Evolutionary conservation across 1,140 invertebrate species (phyloP), one percentile per base, ranked within the genome.

Genomic region (Drosophila micromelanica): DNA sequence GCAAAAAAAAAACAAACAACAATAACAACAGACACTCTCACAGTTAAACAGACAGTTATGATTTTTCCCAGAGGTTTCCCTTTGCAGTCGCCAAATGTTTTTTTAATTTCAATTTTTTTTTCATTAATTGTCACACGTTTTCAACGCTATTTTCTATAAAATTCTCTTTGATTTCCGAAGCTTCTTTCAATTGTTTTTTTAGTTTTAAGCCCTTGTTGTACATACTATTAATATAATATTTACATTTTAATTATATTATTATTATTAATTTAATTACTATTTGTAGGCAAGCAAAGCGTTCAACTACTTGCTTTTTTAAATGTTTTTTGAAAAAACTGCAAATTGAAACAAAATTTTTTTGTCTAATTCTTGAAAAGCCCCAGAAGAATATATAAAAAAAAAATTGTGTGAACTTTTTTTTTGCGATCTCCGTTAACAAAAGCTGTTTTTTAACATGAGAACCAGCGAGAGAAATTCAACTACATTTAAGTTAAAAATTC

Each of bases 281-380:
- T 65, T 45, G 40, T 85, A 86, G 63, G 51, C 43, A 40, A 87
- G 78, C 78, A 76, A 81, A 67, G 49, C 57, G 71, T 73, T 73
- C 64, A 62, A 81, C 82, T 78, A 82, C 78, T 81, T 73, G 74
- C 82, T 76, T 81, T 87, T 72, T 62, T 23, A 64, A 63, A 81
- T 89, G 84, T 89, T 87, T 86, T 86, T 86, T 86, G 78, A 80
- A 89, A 89, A 89, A 89, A 89, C 84, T 89, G 70, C 84, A 84
- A 68, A 86, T 89, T 73, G n/a, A 49, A 48, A 27, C 12, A 76
- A 69, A 32, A 52, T 43, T 45, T 42, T 77, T 45, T 70, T 75
- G 52, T 57, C 46, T 45, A 69, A 61, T 67, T 62, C 52, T 70
- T 64, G 67, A 48, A 60, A 76, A 62, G 43, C 27, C 35, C 49